Evolutionary conservation across 1,140 invertebrate species (phyloP).

Genomic region (Pseudomyrmex pallidus): DNA sequence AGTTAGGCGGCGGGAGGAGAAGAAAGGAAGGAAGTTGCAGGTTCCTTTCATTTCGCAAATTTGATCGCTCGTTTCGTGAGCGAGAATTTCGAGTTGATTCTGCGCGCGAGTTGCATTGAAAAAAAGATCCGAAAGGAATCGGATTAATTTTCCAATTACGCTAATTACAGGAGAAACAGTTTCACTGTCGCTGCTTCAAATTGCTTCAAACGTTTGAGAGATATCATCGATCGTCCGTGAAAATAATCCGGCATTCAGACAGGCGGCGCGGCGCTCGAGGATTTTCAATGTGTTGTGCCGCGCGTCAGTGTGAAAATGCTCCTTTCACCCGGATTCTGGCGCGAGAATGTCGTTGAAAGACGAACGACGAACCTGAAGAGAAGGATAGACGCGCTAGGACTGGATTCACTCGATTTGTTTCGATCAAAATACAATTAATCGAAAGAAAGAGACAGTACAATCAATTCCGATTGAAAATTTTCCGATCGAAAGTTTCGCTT

Average conservation of each 20-base stretch:
- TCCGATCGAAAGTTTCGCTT: too few species aligned
- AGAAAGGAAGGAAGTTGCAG: constrained; percentile 45
- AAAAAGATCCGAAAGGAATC: background rate
- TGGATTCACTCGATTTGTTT: background rate
- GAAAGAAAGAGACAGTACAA: too few species aligned
- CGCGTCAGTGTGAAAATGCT: constrained; percentile 55
- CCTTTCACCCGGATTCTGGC: constrained; percentile 60
- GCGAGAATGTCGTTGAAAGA: constrained; percentile 42
- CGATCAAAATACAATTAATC: constrained; percentile 9
- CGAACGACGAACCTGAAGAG: constrained; percentile 25
- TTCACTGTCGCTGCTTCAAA: background rate
- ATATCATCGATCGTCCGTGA: constrained; percentile 32
- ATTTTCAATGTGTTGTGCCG: constrained; percentile 43
- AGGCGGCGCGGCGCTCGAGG: constrained; percentile 31
- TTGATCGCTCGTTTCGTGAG: constrained; percentile 1
- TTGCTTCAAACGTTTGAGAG: background rate
- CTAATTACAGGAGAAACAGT: background rate
- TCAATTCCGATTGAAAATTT: too few species aligned
- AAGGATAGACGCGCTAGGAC: background rate
- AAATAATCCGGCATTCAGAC: constrained; percentile 33
- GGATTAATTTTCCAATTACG: background rate
- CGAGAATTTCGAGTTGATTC: background rate
- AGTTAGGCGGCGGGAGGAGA: constrained; percentile 45
- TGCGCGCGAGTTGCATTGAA: background rate
- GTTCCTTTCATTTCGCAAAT: constrained; percentile 45